phyloP scores from a whole-genome alignment of 1,140 invertebrate genomes.

The Sitophilus oryzae region DNA sequence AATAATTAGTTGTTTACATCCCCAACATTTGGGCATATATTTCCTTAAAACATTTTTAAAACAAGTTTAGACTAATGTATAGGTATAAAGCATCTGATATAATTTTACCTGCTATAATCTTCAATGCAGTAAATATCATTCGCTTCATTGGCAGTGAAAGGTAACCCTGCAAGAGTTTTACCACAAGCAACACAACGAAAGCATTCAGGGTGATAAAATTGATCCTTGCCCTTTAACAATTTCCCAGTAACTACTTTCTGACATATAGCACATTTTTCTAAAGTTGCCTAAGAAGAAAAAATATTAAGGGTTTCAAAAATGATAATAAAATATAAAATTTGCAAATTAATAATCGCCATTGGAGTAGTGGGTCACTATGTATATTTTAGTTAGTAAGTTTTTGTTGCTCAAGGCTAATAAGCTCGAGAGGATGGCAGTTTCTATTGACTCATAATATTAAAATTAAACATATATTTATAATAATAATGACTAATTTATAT shows the following conservation, averaged over 20 bases:
- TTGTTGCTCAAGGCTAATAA: no score
- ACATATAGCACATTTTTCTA: slow-evolving; percentile 98
- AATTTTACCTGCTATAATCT: slow-evolving; percentile 86
- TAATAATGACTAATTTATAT: no score
- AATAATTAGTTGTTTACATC: not conserved
- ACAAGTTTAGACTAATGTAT: not conserved
- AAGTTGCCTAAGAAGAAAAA: slow-evolving; percentile 61
- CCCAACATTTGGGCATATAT: not conserved
- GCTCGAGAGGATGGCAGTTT: no score
- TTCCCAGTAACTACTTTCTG: slow-evolving; percentile 87
- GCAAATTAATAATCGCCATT: no score
- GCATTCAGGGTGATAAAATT: slow-evolving; percentile 96
- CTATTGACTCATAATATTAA: no score
- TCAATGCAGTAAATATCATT: slow-evolving; percentile 98
- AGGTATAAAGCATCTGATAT: not conserved
- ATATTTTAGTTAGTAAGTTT: no score
- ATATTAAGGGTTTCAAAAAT: not conserved
- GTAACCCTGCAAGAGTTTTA: slow-evolving; percentile 93
- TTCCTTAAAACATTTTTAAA: no score
- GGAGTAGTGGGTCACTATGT: no score
- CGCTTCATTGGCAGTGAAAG: slow-evolving; percentile 95
- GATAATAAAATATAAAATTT: no score
- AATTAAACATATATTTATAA: no score
- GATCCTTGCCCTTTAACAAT: slow-evolving; percentile 92
- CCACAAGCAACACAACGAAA: slow-evolving; percentile 94